Conservation (phyloP, 2,797 vertebrate species). For the Pseudomugil tenellus region DNA sequence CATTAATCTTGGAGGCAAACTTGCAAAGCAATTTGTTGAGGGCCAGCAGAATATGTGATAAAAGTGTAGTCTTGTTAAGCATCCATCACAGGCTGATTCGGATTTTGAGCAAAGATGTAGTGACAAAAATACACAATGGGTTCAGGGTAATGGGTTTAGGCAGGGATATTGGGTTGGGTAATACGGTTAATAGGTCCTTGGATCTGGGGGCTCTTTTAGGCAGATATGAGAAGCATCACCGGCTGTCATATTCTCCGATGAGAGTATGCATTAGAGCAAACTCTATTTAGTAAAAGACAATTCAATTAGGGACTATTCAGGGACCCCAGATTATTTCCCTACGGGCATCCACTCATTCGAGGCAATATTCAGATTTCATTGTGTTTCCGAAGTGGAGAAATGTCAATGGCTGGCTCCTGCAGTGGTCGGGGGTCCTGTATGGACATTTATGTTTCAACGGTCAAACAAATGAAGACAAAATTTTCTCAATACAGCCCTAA, state of each 20-base stretch:
- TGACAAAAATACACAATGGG: constrained; percentile 84
- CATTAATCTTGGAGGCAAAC: constrained; percentile 78
- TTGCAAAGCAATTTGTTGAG: constrained; percentile 82
- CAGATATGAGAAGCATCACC: constrained; percentile 85
- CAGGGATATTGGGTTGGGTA: constrained; percentile 92
- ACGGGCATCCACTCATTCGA: constrained; percentile 77
- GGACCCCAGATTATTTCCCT: constrained; percentile 86
- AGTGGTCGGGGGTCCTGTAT: constrained; percentile 72
- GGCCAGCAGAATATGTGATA: constrained; percentile 84
- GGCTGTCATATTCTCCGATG: constrained; percentile 89
- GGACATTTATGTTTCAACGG: constrained; percentile 78
- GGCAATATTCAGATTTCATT: constrained; percentile 89
- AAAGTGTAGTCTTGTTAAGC: constrained; percentile 84
- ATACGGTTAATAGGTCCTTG: constrained; percentile 88
- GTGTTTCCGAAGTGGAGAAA: constrained; percentile 85
- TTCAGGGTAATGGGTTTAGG: constrained; percentile 91
- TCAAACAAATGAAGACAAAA: constrained; percentile 82
- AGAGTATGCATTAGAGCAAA: constrained; percentile 91
- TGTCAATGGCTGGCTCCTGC: constrained; percentile 75
- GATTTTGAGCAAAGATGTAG: constrained; percentile 80
- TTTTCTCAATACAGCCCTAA: constrained; percentile 73
- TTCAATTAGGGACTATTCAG: constrained; percentile 92
- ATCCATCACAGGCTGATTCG: constrained; percentile 80
- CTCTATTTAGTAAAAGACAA: constrained; percentile 93
- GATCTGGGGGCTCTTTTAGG: constrained; percentile 85